Evolutionary conservation across 2,888 invertebrate species (phyloP).

Genomic region (Anarsia innoxiella): DNA sequence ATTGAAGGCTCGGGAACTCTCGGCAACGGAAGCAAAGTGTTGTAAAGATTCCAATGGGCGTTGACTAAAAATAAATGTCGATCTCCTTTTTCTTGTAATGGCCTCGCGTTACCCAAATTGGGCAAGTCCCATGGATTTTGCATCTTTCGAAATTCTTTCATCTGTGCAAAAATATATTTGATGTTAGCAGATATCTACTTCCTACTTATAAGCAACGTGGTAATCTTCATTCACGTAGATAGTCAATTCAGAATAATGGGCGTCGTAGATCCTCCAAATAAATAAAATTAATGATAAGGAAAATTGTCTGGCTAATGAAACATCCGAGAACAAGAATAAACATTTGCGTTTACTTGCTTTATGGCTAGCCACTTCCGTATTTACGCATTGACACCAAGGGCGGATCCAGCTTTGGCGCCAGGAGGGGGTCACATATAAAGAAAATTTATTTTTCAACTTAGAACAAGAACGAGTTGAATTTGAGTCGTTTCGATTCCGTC

Average conservation of each 20-base stretch:
- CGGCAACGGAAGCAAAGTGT: slow-evolving; percentile 63
- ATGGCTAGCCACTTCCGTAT: too few species aligned
- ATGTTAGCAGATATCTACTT: not conserved
- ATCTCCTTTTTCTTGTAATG: slow-evolving; percentile 43
- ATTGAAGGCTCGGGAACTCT: slow-evolving; percentile 49
- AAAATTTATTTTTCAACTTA: too few species aligned
- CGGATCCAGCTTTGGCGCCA: too few species aligned
- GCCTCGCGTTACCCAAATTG: slow-evolving; percentile 69
- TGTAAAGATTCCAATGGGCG: slow-evolving; percentile 67
- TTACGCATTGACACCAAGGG: too few species aligned
- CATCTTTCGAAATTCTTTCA: slow-evolving; percentile 72
- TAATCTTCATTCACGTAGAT: not conserved
- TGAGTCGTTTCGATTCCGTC: too few species aligned
- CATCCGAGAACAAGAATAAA: not conserved
- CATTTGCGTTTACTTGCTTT: too few species aligned
- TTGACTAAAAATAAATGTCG: slow-evolving; percentile 71
- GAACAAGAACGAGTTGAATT: too few species aligned
- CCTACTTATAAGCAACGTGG: not conserved
- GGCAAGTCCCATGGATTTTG: slow-evolving; percentile 68
- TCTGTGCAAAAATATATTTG: slow-evolving; percentile 38
- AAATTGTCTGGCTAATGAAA: not conserved
- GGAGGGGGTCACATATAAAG: too few species aligned
- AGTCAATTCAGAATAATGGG: not conserved
- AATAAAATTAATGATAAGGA: too few species aligned
- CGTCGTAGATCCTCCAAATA: not conserved